phyloP scores from a whole-genome alignment of 2,888 invertebrate genomes.

The Leistus spinibarbis region DNA sequence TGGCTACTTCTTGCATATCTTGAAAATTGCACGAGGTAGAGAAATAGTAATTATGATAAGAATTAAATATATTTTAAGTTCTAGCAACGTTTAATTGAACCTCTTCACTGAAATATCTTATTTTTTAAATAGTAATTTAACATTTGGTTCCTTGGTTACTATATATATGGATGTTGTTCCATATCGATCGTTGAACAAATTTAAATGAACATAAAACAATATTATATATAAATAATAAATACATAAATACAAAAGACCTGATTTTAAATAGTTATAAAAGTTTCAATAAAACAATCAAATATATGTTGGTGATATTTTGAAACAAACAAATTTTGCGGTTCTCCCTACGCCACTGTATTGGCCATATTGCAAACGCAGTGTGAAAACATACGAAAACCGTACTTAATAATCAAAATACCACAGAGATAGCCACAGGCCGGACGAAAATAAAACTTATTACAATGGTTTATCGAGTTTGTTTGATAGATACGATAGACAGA shows the following conservation, averaged over 20 bases:
- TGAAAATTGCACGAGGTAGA: too few relatives aligned
- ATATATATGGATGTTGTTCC: too few relatives aligned
- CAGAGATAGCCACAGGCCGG: not conserved
- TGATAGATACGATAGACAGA: not conserved
- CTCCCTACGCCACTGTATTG: not conserved
- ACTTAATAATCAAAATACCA: not conserved
- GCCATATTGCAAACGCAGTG: conserved; percentile 17
- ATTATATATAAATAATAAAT: not conserved
- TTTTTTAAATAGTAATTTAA: too few relatives aligned
- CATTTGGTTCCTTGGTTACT: too few relatives aligned
- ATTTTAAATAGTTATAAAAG: too few relatives aligned
- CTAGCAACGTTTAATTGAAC: too few relatives aligned
- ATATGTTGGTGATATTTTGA: not conserved
- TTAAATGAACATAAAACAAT: too few relatives aligned
- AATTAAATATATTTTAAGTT: too few relatives aligned
- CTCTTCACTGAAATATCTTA: too few relatives aligned
- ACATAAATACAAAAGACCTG: not conserved
- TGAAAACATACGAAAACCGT: conserved; percentile 13
- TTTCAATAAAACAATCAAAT: not conserved
- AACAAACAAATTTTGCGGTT: not conserved
- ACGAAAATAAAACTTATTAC: not conserved
- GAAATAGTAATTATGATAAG: too few relatives aligned
- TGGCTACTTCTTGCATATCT: too few relatives aligned
- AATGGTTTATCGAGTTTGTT: not conserved
- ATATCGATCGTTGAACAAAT: too few relatives aligned